Base-by-base conservation (phyloP, 2,113 vertebrate species). In the Corythornis madagascariensis region DNA sequence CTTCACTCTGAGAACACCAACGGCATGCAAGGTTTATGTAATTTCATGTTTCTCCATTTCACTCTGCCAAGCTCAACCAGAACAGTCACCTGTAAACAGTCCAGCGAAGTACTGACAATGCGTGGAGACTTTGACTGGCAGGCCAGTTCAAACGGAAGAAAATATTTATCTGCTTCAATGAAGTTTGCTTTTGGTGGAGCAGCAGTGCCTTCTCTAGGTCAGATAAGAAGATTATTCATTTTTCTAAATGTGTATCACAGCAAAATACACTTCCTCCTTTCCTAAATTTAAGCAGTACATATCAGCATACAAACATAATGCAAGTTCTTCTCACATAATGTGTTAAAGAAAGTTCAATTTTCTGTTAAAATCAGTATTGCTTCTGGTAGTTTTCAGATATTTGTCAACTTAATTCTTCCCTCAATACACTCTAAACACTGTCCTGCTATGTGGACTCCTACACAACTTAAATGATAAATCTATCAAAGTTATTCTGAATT, bases 111-210 rank as follows among this genome's bases (percentile, higher is more conserved):
- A 94, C 99, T 99, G 94, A 99, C 98, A 53, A 99, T 99, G 69
- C 99, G 98, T 14, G 99, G 99, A 55, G 98, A 99, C 97, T 99
- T 99, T 10, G 99, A 99, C 95, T 99, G 99, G 96, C 99, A 99
- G 35, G 99, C 99, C 96, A 99, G 94, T 97, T 99, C 99, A 10
- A 99, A 99, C 0, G 99, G 99, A 86, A 99, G 98, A 94, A 99
- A 99, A 57, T 99, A 99, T 93, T 99, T 99, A 97, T 99, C 99
- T 3, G 99, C 99, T 97, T 99, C 99, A 35, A 99, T 99, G 97
- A 99, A 99, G 96, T 99, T 99, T 61, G 98, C 98, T 97, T 98
- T 99, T 88, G 99, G 99, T 53, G 98, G 97, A 82, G 98, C 97
- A 38, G 98, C 98, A 4, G 97, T 97, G 35, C 98, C 98, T 97